Conservation (phyloP, 2,888 invertebrate species). For the Hyles lineata region DNA sequence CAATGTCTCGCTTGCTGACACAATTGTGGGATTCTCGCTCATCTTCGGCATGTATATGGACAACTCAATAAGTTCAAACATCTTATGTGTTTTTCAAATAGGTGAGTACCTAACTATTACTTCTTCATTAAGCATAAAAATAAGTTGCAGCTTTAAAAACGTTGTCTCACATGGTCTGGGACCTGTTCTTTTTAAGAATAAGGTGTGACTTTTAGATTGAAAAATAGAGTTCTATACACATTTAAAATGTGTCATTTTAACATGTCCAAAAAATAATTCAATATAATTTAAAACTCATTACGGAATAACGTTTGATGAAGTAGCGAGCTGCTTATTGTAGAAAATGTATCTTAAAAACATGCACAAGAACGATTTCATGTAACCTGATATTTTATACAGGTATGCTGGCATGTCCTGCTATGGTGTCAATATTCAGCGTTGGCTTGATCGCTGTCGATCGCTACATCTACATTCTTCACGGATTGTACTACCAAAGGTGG, state of each 20-base stretch:
- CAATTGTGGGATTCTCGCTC: slow-evolving; percentile 86
- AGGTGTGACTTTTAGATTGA: no score
- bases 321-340: no score
- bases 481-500: slow-evolving; percentile 86
- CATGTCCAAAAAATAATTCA: no score
- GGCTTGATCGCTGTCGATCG: slow-evolving; percentile 87
- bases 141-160: neutral
- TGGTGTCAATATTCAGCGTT: slow-evolving; percentile 87
- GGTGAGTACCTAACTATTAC: slow-evolving; percentile 54
- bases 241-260: no score
- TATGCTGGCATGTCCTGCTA: slow-evolving; percentile 86
- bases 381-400: slow-evolving; percentile 61
- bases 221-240: no score
- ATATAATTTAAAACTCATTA: no score
- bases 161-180: no score
- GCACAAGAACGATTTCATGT: no score
- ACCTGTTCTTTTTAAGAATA: no score
- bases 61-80: slow-evolving; percentile 59
- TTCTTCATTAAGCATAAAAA: neutral
- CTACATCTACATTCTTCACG: slow-evolving; percentile 87
- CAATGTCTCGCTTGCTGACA: slow-evolving; percentile 87
- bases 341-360: no score
- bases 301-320: no score
- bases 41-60: slow-evolving; percentile 78
- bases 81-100: slow-evolving; percentile 72